These are phyloP conservation scores for Hylaeus volcanicus DNA, from an alignment of 1,140 invertebrate species.

Conservation along the genomic window DNA sequence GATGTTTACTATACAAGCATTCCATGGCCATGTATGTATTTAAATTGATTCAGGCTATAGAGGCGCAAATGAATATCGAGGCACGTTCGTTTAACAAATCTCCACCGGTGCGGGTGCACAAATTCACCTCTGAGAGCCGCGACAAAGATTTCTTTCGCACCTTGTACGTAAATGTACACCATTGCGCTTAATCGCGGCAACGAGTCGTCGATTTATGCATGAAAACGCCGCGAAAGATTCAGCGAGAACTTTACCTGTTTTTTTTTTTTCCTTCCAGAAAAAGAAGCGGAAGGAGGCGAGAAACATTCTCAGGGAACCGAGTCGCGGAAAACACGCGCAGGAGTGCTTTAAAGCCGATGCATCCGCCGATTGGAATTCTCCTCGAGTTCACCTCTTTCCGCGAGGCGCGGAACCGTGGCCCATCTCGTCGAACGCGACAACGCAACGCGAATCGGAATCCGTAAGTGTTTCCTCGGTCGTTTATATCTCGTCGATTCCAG, in stretches of 20 bases:
- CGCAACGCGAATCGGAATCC: conserved; percentile 9
- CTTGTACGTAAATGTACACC: not conserved
- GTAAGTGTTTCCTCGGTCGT: not conserved
- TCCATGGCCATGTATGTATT: too few species aligned
- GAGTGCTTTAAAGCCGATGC: conserved; percentile 48
- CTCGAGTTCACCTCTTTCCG: conserved; percentile 11
- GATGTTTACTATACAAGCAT: too few species aligned
- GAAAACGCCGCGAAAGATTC: conserved; percentile 48
- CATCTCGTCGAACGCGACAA: conserved; percentile 6
- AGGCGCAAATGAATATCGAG: too few species aligned
- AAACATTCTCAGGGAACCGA: conserved; percentile 43
- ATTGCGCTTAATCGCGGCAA: conserved; percentile 9
- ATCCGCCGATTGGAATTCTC: conserved; percentile 55
- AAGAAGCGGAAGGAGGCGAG: conserved; percentile 26
- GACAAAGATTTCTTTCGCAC: not conserved
- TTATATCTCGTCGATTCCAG: not conserved
- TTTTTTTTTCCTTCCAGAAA: not conserved
- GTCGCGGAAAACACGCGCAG: conserved; percentile 17
- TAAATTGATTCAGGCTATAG: too few species aligned
- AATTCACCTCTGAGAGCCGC: too few species aligned
- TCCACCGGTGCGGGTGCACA: too few species aligned
- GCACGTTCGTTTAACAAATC: too few species aligned
- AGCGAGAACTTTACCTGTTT: conserved; percentile 33
- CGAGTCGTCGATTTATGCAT: conserved; percentile 34
- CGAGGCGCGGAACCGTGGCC: conserved; percentile 14